Evolutionary conservation across 2,888 invertebrate species (phyloP).

Genomic region (Eristalis intricaria): DNA sequence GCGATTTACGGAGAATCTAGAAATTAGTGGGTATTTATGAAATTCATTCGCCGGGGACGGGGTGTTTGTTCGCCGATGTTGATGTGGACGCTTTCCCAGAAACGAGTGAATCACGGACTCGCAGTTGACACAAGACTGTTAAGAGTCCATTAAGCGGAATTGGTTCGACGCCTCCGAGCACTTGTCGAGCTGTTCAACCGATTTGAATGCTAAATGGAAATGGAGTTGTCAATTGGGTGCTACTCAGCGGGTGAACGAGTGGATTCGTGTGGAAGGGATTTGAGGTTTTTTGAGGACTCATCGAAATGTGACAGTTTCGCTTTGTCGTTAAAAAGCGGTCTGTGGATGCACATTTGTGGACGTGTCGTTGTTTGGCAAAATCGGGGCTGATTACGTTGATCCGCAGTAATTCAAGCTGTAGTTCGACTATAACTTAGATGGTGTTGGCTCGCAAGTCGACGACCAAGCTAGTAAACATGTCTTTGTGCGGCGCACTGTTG

Average conservation of each 20-base stretch:
- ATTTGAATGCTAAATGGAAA: neutral
- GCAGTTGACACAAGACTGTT: neutral
- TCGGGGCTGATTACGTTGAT: no score
- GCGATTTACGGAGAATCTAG: constrained; percentile 12
- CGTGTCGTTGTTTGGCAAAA: no score
- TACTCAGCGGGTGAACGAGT: neutral
- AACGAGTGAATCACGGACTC: neutral
- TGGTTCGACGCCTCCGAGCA: neutral
- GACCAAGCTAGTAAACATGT: no score
- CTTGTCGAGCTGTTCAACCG: neutral
- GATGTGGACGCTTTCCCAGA: neutral
- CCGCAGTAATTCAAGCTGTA: no score
- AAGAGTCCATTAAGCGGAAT: neutral
- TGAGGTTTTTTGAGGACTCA: no score
- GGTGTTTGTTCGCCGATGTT: constrained; percentile 29
- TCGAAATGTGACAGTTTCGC: no score
- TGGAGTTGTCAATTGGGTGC: neutral
- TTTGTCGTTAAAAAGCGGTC: no score
- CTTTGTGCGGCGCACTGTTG: no score
- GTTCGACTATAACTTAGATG: no score
- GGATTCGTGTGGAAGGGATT: neutral
- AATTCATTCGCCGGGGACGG: constrained; percentile 27
- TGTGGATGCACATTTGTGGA: no score
- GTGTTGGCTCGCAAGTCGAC: no score
- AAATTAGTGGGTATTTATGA: constrained; percentile 59